Evolutionary conservation across 2,888 invertebrate species (phyloP).

Genomic region (Icerya purchasi): DNA sequence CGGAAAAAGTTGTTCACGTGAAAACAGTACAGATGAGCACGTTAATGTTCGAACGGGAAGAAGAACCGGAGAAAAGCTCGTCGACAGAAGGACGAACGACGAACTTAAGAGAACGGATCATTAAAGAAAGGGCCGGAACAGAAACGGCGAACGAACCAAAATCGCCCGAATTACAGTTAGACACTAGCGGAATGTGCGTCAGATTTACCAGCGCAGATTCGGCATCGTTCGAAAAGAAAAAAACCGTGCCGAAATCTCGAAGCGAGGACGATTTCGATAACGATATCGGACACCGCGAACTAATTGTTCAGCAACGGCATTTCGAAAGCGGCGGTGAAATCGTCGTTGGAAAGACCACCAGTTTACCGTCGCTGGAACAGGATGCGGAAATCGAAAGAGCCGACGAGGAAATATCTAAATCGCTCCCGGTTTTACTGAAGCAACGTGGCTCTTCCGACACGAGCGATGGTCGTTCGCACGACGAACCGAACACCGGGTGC

Average conservation of each 20-base stretch:
- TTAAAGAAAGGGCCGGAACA: neutral
- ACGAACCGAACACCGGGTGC: neutral
- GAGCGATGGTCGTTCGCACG: neutral
- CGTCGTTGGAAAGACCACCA: conserved; percentile 2
- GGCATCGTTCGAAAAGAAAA: neutral
- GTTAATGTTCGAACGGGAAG: too few relatives aligned
- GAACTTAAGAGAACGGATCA: neutral
- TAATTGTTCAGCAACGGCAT: neutral
- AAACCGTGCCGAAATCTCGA: conserved; percentile 2
- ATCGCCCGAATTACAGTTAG: conserved; percentile 5
- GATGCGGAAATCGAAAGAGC: neutral
- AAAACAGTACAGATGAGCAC: too few relatives aligned
- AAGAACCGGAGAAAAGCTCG: neutral
- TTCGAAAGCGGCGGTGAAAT: conserved; percentile 5
- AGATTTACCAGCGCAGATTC: conserved; percentile 1
- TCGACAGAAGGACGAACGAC: neutral
- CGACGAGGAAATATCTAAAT: conserved; percentile 4
- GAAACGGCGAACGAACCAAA: neutral
- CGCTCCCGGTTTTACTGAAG: conserved; percentile 3
- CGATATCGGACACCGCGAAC: neutral
- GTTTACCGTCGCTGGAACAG: conserved; percentile 4
- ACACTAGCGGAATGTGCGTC: conserved; percentile 6
- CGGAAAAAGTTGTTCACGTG: too few relatives aligned
- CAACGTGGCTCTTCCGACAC: neutral
- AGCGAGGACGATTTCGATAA: conserved; percentile 5